phyloP scores from a whole-genome alignment of 2,113 vertebrate genomes.

The Sminthopsis crassicaudata region DNA sequence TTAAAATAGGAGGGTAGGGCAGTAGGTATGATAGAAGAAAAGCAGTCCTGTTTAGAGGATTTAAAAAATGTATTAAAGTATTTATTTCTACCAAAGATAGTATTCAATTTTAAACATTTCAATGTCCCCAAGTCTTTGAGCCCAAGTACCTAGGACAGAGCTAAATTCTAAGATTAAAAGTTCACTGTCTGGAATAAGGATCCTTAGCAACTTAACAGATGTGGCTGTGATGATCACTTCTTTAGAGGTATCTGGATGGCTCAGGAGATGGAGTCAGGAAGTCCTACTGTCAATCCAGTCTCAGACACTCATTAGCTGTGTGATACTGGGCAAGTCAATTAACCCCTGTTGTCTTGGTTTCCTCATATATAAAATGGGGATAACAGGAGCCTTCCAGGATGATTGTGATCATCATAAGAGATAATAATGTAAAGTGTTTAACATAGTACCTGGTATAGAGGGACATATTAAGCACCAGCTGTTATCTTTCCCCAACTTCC shows the following conservation, averaged over 20 bases:
- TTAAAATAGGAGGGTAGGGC: neutral
- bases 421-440: neutral
- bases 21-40: neutral
- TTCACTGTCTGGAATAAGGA: neutral
- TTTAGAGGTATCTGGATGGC: neutral
- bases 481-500: neutral
- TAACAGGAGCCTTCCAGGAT: neutral
- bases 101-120: conserved; percentile 8
- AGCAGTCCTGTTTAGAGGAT: neutral
- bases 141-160: neutral
- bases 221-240: neutral
- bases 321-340: neutral
- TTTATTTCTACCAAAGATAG: neutral
- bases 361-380: neutral
- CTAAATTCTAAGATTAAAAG: neutral
- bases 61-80: neutral
- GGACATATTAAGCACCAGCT: neutral
- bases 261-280: neutral
- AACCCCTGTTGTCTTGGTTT: neutral
- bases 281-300: neutral
- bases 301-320: neutral
- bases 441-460: neutral
- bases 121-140: neutral
- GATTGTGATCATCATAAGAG: neutral
- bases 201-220: conserved; percentile 3